These are phyloP conservation scores for Acipenser transmontanus DNA, from an alignment of 2,797 vertebrate species.

Conservation along the genomic window DNA sequence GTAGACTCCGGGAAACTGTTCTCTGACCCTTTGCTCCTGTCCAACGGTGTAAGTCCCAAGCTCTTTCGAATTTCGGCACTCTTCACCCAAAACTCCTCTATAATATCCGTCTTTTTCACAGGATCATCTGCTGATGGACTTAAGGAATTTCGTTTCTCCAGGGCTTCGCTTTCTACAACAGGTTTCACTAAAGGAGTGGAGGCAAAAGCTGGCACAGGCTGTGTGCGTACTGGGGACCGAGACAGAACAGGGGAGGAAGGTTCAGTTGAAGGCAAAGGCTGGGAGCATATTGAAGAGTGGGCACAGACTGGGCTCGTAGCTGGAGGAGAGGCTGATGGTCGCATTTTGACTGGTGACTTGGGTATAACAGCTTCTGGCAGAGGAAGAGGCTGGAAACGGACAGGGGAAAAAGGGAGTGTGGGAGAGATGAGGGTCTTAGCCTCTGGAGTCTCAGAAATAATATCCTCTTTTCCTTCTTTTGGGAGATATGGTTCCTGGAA, in stretches of 20 bases:
- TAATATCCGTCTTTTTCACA: slow-evolving; percentile 75
- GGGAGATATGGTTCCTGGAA: slow-evolving; percentile 66
- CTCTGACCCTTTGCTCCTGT: slow-evolving; percentile 64
- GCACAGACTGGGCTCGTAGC: slow-evolving; percentile 44
- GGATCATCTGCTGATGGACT: slow-evolving; percentile 61
- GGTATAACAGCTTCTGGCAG: slow-evolving; percentile 61
- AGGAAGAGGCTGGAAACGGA: slow-evolving; percentile 72
- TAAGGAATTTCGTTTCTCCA: slow-evolving; percentile 39
- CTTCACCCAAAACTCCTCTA: slow-evolving; percentile 94
- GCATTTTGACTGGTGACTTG: slow-evolving; percentile 51
- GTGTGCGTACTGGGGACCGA: slow-evolving; percentile 77
- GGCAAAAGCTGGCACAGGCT: slow-evolving; percentile 71
- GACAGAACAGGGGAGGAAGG: slow-evolving; percentile 63
- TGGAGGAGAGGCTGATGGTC: slow-evolving; percentile 51
- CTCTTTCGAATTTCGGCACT: slow-evolving; percentile 90
- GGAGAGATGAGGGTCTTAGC: slow-evolving; percentile 38
- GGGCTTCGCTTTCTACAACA: slow-evolving; percentile 37
- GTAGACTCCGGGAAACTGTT: slow-evolving; percentile 38
- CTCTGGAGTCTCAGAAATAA: slow-evolving; percentile 27
- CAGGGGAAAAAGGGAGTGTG: slow-evolving; percentile 49
- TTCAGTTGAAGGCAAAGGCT: slow-evolving; percentile 76
- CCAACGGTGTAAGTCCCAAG: slow-evolving; percentile 78
- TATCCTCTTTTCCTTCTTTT: slow-evolving; percentile 35
- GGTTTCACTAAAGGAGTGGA: slow-evolving; percentile 72
- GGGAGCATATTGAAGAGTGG: slow-evolving; percentile 81